Percentiles rank a stretch among this genome's conserved stretches.
These are phyloP conservation scores for Microchirus variegatus DNA, from an alignment of 2,797 vertebrate species.

Conservation along the genomic window DNA sequence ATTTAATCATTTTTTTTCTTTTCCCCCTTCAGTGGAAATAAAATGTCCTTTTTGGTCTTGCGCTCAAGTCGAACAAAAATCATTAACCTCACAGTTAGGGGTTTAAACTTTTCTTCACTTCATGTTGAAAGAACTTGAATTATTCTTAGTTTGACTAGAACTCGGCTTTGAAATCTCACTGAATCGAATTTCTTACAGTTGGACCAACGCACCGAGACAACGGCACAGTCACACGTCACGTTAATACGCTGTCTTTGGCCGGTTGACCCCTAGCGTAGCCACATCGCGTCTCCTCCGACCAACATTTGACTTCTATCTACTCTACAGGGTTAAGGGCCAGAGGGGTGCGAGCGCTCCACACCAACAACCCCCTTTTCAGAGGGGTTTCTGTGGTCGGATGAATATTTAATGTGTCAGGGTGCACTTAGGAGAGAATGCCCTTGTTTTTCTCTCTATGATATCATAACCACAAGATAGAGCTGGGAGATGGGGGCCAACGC, in stretches of 20 bases:
- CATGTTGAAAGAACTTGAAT: no score
- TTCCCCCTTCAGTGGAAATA: no score
- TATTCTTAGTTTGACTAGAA: no score
- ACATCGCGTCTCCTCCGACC: slow-evolving; percentile 39
- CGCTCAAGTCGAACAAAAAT: no score
- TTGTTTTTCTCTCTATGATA: slow-evolving; percentile 85
- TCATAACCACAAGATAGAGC: slow-evolving; percentile 88
- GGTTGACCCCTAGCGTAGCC: slow-evolving; percentile 51
- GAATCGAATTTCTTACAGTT: no score
- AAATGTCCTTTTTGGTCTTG: neutral
- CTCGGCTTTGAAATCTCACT: no score
- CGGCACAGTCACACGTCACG: slow-evolving; percentile 25
- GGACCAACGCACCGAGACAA: neutral
- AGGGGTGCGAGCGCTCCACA: slow-evolving; percentile 62
- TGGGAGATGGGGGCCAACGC: slow-evolving; percentile 74
- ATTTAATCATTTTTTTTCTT: neutral
- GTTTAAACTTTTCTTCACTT: no score
- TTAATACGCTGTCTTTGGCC: slow-evolving; percentile 50
- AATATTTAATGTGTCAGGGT: slow-evolving; percentile 86
- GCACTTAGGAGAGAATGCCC: slow-evolving; percentile 85
- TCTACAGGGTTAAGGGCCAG: slow-evolving; percentile 55
- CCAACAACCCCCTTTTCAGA: slow-evolving; percentile 73
- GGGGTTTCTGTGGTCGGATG: slow-evolving; percentile 80
- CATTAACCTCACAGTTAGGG: no score
- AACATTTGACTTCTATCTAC: slow-evolving; percentile 71